Conservation (phyloP, 2,888 invertebrate species). For the Eupithecia subfuscata region DNA sequence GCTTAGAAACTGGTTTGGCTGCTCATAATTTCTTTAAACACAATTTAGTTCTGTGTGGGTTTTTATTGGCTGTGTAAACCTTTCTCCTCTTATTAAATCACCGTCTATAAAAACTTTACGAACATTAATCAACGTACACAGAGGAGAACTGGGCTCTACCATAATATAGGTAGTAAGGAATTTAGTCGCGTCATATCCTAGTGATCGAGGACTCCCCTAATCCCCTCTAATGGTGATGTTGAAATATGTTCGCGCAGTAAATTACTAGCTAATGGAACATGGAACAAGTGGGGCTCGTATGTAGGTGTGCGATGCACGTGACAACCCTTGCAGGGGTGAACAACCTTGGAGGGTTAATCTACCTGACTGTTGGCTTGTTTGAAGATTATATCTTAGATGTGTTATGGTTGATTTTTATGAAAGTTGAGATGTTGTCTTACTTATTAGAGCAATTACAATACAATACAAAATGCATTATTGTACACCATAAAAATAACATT, state of each 20-base stretch:
- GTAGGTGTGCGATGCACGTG: constrained; percentile 53
- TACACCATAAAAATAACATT: too few species aligned
- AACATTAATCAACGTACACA: constrained; percentile 26
- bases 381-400: constrained; percentile 8
- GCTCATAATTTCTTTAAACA: constrained; percentile 29
- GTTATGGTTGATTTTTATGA: not conserved
- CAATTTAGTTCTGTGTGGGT: constrained; percentile 25
- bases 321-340: constrained; percentile 66
- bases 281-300: constrained; percentile 50
- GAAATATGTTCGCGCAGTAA: constrained; percentile 67
- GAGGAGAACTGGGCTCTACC: not conserved
- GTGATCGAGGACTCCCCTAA: constrained; percentile 73
- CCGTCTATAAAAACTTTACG: constrained; percentile 18
- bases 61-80: constrained; percentile 28
- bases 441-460: not conserved
- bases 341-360: constrained; percentile 62
- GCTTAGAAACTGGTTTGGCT: constrained; percentile 28
- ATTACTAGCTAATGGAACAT: constrained; percentile 71
- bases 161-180: constrained; percentile 30
- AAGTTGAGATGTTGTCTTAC: not conserved
- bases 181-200: constrained; percentile 70
- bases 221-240: constrained; percentile 74
- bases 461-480: too few species aligned
- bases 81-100: constrained; percentile 29
- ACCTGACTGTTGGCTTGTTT: constrained; percentile 48